Evolutionary conservation across 2,888 invertebrate species (phyloP).

Genomic region (Napeogenes inachia): DNA sequence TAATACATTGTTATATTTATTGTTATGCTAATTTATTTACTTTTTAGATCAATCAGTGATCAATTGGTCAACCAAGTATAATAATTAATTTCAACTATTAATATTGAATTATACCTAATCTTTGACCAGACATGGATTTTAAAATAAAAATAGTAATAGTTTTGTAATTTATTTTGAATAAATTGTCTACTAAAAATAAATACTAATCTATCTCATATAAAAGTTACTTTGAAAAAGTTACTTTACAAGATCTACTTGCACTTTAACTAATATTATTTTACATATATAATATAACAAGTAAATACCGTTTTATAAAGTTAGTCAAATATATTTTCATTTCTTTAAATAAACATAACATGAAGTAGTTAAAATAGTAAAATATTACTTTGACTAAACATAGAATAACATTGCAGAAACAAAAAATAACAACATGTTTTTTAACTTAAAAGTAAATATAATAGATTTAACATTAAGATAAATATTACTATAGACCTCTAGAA

Average conservation of each 20-base stretch:
- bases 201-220: slow-evolving; percentile 7
- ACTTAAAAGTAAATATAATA: not conserved
- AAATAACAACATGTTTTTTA: not conserved
- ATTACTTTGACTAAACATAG: not conserved
- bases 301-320: slow-evolving; percentile 9
- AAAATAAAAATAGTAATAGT: slow-evolving; percentile 7
- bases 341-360: slow-evolving; percentile 7
- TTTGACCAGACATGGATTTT: slow-evolving; percentile 10
- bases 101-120: slow-evolving; percentile 1
- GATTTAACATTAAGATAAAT: not conserved
- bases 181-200: slow-evolving; percentile 12
- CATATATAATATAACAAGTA: slow-evolving; percentile 15
- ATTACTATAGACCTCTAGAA: slow-evolving; percentile 4
- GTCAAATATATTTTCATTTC: slow-evolving; percentile 8
- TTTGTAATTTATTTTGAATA: slow-evolving; percentile 6
- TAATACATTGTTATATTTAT: not conserved
- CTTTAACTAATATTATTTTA: slow-evolving; percentile 7
- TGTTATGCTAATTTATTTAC: not conserved
- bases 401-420: slow-evolving; percentile 10
- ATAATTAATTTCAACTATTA: not conserved
- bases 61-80: slow-evolving; percentile 2
- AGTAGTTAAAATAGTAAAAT: slow-evolving; percentile 13
- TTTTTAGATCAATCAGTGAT: not conserved
- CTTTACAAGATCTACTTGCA: slow-evolving; percentile 15
- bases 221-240: slow-evolving; percentile 17